Evolutionary conservation across 2,113 vertebrate genomes (phyloP), one percentile per base, ranked within the genome.

Genomic region (Carassius carassius): DNA sequence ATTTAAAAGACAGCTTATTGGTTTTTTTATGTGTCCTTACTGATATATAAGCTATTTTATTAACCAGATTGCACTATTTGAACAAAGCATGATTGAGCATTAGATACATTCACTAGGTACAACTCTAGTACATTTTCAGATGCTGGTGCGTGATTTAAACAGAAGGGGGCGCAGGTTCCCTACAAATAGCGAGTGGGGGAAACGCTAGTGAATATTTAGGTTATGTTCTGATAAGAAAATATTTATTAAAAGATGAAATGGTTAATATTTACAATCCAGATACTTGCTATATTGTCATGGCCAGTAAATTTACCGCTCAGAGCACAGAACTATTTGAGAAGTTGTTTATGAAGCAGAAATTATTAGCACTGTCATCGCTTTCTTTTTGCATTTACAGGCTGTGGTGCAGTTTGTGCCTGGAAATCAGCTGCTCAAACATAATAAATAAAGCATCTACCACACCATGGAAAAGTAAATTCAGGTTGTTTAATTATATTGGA

Each of bases 161-260:
- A 81, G 49, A 69, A 35, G 78, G 23, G 44, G 86, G 86, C 11
- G 82, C 70, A 51, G 14, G 81, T 87, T 70, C 13, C 13, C 5
- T 81, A 83, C 0, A 23, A 17, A 12, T 78, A 2, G 17, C 0
- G 25, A n/a, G 16, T 1, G 19, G 19, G 23, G 11, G 8, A 14
- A 73, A 1, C 5, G 60, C 5, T 14, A 16, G 12, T 63, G 12
- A 63, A 5, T 63, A 25, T 25, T 13, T 29, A 23, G 62, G 13
- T 14, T 62, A 44, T 44, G 5, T 21, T 62, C 9, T 62, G n/a
- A 13, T n/a, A 32, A 69, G 14, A 35, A 16, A 35, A 35, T 69
- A n/a, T 72, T 72, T 41, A 41, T 13, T 44, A 1, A 72, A n/a
- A n/a, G n/a, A n/a, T n/a, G n/a, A n/a, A 16, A 10, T 4, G 32